Evolutionary conservation across 1,140 invertebrate genomes (phyloP).

Genomic region (Pygmarrhopalites habei): DNA sequence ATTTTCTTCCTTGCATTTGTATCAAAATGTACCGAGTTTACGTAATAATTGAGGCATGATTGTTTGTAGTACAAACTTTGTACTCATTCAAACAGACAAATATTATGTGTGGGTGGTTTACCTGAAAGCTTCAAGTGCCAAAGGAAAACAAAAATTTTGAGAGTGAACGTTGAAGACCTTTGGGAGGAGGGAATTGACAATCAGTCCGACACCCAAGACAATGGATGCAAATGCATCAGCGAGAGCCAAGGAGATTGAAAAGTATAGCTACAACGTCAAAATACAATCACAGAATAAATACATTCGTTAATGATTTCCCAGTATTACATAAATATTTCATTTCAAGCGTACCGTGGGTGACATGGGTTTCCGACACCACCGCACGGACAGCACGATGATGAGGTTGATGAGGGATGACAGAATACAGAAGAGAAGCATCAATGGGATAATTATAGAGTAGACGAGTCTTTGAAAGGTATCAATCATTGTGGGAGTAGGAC

Average conservation of each 20-base stretch:
- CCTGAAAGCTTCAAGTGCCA: conserved; percentile 31
- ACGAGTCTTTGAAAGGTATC: conserved; percentile 7
- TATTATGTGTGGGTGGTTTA: too few species aligned
- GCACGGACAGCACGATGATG: conserved; percentile 48
- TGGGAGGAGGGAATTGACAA: conserved; percentile 51
- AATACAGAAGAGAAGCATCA: conserved; percentile 46
- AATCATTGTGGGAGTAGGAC: too few species aligned
- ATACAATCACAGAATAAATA: too few species aligned
- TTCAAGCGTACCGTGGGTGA: too few species aligned
- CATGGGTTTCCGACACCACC: conserved; percentile 51
- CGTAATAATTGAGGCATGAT: too few species aligned
- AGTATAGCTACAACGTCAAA: too few species aligned
- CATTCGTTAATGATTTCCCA: too few species aligned
- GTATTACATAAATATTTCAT: too few species aligned
- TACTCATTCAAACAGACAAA: too few species aligned
- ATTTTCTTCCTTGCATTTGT: too few species aligned
- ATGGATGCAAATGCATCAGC: conserved; percentile 53
- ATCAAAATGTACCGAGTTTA: too few species aligned
- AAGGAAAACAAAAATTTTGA: conserved; percentile 10
- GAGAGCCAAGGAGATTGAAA: conserved; percentile 54
- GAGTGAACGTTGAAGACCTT: conserved; percentile 31
- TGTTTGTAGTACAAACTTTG: too few species aligned
- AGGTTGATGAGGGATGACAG: conserved; percentile 50
- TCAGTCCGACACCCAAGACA: conserved; percentile 48
- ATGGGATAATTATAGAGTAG: conserved; percentile 39